Conservation (phyloP, 1,140 invertebrate genomes). For the Orius laevigatus region DNA sequence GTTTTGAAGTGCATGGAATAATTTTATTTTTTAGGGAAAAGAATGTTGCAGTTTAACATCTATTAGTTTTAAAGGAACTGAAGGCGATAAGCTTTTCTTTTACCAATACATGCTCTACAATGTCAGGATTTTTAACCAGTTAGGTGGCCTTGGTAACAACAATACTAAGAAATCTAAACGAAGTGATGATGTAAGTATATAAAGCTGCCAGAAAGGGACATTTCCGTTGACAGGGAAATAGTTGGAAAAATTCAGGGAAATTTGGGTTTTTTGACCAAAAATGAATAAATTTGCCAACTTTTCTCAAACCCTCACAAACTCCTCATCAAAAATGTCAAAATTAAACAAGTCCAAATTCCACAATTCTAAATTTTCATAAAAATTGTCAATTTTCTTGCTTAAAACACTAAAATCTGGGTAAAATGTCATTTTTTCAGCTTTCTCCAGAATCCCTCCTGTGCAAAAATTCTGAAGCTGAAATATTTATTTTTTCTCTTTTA, state of each 20-base stretch:
- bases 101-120: constrained; percentile 16
- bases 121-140: constrained; percentile 7
- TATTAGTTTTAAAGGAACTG: constrained; percentile 13
- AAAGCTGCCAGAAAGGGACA: too few species aligned
- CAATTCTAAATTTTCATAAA: neutral
- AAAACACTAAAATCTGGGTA: too few species aligned
- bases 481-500: neutral
- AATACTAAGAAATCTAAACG: neutral
- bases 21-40: constrained; percentile 10
- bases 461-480: too few species aligned
- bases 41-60: constrained; percentile 8
- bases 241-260: neutral
- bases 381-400: neutral
- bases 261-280: neutral
- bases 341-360: neutral
- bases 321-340: neutral
- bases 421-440: too few species aligned
- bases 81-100: constrained; percentile 8
- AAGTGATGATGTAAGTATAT: constrained; percentile 7
- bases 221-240: too few species aligned
- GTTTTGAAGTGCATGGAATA: neutral
- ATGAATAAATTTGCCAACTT: neutral
- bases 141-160: constrained; percentile 11
- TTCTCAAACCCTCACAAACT: neutral
- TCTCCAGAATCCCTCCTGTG: too few species aligned